Base-by-base conservation (phyloP, 2,888 invertebrate genomes). In the Pterobdella sp. region DNA sequence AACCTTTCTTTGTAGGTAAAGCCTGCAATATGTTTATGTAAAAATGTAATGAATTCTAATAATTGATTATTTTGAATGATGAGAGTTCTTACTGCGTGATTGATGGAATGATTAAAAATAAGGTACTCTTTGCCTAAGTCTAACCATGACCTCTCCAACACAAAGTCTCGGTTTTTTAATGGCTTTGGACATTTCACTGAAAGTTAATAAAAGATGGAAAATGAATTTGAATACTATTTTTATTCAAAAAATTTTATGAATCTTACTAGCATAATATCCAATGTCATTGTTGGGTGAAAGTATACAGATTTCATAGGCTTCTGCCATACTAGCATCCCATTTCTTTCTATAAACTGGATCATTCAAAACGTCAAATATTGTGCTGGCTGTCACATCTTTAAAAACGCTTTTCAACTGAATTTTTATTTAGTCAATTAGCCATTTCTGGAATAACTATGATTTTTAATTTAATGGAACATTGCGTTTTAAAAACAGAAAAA, bases 241-340 rank as follows among this genome's bases (percentile, higher is more conserved):
- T 26, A 1, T 7, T n/a, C 26, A 68, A 42, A 68, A 18, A 1
- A 2, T 26, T 14, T 22, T 35, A 35, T 22, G 34, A 72, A 26
- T 70, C 84, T 88, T 81, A 93, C 93, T 88, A 77, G 93, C 90
- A 85, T 94, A 94, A 83, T 94, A 94, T 60, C 93, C 92, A 76
- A 94, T 88, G 84, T 94, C 93, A 81, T 93, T 94, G 85, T 93
- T 93, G 35, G 93, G 92, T 86, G 93, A 93, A 81, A 94, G 87
- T 82, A 90, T 90, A 14, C 93, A 93, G 75, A 94, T 91, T 82
- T 93, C 93, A 80, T 89, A 89, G 0, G 91, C 90, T 68, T 90
- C 89, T 77, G 91, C 85, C 92, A 94, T 93, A 83, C 93, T 90
- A 69, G 90, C 90, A 85, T 94, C 94, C 94, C 94, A 94, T 78